A percentile compares a stretch with the other conserved stretches of the same genome.
These are phyloP conservation scores for Lottia scabra DNA, from an alignment of 2,888 invertebrate species.

Conservation along the genomic window DNA sequence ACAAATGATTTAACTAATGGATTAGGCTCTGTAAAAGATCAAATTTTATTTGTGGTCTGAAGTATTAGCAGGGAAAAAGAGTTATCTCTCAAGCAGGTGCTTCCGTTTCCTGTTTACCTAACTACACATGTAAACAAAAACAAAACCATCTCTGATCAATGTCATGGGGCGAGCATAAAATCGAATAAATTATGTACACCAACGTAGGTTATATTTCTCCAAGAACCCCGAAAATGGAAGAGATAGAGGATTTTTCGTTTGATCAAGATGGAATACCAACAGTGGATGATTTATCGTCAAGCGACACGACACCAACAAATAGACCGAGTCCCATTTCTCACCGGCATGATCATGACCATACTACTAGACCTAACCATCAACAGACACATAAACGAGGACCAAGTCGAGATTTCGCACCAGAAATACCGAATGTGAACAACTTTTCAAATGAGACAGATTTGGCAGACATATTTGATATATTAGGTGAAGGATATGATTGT, in stretches of 20 bases:
- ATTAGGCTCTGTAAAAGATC: too few species aligned
- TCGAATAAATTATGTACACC: not conserved
- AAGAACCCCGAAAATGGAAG: not conserved
- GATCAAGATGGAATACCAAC: conserved; percentile 50
- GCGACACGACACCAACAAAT: conserved; percentile 17
- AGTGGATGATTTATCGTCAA: conserved; percentile 18
- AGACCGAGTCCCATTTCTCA: not conserved
- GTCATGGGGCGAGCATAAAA: too few species aligned
- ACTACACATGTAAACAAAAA: conserved; percentile 1
- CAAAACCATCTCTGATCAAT: not conserved
- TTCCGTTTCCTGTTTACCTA: not conserved
- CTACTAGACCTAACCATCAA: not conserved
- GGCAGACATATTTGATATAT: conserved; percentile 53
- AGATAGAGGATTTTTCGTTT: conserved; percentile 41
- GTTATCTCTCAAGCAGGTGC: not conserved
- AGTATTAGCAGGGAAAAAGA: too few species aligned
- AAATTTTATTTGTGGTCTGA: too few species aligned
- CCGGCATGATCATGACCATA: not conserved
- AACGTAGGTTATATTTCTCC: not conserved
- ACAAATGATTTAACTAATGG: too few species aligned
- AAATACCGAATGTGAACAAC: conserved; percentile 8
- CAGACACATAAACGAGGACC: not conserved
- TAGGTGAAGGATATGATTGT: conserved; percentile 55
- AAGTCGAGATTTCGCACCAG: not conserved
- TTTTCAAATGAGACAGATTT: conserved; percentile 39